Evolutionary conservation across 2,888 invertebrate species (phyloP).

Genomic region (Chrysolina americana): DNA sequence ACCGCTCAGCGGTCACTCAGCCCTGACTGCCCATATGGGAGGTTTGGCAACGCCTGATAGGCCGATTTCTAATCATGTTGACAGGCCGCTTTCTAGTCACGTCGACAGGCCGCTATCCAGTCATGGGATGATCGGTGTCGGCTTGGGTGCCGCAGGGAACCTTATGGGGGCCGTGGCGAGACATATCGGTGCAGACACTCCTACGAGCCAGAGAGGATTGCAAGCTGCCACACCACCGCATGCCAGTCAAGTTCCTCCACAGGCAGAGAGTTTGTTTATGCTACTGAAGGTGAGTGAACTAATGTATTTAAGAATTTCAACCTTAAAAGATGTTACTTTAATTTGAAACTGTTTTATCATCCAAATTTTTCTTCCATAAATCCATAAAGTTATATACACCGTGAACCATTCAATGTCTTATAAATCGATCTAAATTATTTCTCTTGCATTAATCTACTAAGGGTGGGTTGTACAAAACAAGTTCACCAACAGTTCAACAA

Average conservation of each 20-base stretch:
- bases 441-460: too few relatives aligned
- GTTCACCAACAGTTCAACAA: too few relatives aligned
- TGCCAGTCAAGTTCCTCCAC: constrained; percentile 85
- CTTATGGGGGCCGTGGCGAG: constrained; percentile 67
- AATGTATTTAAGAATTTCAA: not conserved
- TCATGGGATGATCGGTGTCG: constrained; percentile 67
- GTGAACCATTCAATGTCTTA: too few relatives aligned
- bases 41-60: constrained; percentile 51
- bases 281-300: constrained; percentile 76
- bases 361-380: too few relatives aligned
- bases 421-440: too few relatives aligned
- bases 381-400: too few relatives aligned
- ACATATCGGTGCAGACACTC: constrained; percentile 71
- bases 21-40: constrained; percentile 43
- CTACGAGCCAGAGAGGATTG: constrained; percentile 71
- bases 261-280: constrained; percentile 87
- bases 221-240: constrained; percentile 78
- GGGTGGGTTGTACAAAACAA: too few relatives aligned
- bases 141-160: constrained; percentile 67
- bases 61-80: constrained; percentile 63
- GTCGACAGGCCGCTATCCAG: constrained; percentile 60
- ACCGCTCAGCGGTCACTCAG: constrained; percentile 59
- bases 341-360: too few relatives aligned
- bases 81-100: constrained; percentile 62
- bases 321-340: too few relatives aligned